Percentiles rank a stretch among this genome's conserved stretches.
Evolutionary conservation across 37 sponge, comb jelly and placozoan genomes (phyloP).

Genomic region (Aplysina aerophoba): DNA sequence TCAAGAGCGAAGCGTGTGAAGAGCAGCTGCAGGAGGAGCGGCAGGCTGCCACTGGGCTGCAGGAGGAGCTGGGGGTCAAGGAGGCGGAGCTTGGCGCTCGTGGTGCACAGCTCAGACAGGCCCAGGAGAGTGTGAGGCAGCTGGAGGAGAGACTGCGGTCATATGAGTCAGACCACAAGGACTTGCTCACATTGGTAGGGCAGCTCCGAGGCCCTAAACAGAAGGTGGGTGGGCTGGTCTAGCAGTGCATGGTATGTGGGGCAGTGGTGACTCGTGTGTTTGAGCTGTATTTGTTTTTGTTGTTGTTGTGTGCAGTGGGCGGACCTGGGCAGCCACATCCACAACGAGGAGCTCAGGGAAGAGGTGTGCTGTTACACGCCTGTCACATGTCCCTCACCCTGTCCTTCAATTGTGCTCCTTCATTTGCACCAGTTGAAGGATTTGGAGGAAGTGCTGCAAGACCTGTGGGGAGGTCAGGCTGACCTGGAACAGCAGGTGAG

Average conservation of each 20-base stretch:
- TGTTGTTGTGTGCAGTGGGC: background rate
- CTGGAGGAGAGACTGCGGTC: too few relatives aligned
- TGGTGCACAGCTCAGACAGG: too few relatives aligned
- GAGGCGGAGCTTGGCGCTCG: too few relatives aligned
- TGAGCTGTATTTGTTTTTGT: background rate
- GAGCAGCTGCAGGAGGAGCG: background rate
- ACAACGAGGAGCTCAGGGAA: background rate
- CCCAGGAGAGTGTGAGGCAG: too few relatives aligned
- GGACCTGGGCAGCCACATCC: background rate
- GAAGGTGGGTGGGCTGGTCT: too few relatives aligned
- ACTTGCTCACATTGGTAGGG: too few relatives aligned
- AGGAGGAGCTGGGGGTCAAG: background rate
- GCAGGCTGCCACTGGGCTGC: background rate
- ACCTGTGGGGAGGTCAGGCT: background rate
- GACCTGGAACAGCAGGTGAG: constrained; percentile 3
- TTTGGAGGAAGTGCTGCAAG: constrained; percentile 4
- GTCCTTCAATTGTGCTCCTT: background rate
- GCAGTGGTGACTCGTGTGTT: background rate
- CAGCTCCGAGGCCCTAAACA: too few relatives aligned
- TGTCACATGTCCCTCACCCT: background rate
- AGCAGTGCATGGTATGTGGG: background rate
- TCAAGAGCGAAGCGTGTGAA: background rate
- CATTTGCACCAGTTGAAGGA: background rate
- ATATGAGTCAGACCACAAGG: too few relatives aligned
- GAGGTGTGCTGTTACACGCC: background rate